A percentile compares a stretch with the other conserved stretches of the same genome.
phyloP scores from a whole-genome alignment of 2,113 vertebrate genomes.

The Phaethornis superciliosus region DNA sequence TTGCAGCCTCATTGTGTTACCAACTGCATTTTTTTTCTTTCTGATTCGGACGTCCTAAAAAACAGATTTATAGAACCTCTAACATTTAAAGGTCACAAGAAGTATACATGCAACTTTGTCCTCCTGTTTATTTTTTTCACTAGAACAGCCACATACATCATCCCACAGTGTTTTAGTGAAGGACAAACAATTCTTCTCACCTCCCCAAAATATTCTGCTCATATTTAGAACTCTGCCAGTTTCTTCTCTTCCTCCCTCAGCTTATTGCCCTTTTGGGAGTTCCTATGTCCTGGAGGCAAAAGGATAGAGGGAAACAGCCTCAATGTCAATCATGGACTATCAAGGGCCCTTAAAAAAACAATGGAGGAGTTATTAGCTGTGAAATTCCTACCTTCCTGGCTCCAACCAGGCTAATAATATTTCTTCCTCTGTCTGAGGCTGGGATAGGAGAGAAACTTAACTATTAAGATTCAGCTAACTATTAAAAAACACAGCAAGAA shows the following conservation, averaged over 20 bases:
- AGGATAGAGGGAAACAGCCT: constrained; percentile 6
- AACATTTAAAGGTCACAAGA: not conserved
- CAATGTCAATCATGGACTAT: constrained; percentile 28
- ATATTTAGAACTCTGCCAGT: not conserved
- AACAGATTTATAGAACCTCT: not conserved
- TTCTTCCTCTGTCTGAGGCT: constrained; percentile 50
- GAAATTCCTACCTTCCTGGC: constrained; percentile 65
- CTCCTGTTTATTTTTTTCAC: not conserved
- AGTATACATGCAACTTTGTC: not conserved
- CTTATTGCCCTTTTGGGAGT: not conserved
- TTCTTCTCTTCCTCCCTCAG: not conserved
- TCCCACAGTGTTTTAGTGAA: not conserved
- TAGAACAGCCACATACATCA: not conserved
- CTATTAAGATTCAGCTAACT: not conserved
- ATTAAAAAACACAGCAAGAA: not conserved
- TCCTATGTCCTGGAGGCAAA: constrained; percentile 12
- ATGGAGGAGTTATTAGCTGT: constrained; percentile 57
- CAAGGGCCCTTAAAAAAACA: constrained; percentile 54
- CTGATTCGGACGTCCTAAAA: not conserved
- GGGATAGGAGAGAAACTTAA: constrained; percentile 17
- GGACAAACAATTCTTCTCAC: not conserved
- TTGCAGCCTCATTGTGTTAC: not conserved
- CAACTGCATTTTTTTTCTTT: not conserved
- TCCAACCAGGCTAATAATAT: constrained; percentile 58
- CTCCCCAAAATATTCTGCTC: not conserved